phyloP scores from a whole-genome alignment of 37 sponge, comb jelly and placozoan genomes.

The Aplysina aerophoba region DNA sequence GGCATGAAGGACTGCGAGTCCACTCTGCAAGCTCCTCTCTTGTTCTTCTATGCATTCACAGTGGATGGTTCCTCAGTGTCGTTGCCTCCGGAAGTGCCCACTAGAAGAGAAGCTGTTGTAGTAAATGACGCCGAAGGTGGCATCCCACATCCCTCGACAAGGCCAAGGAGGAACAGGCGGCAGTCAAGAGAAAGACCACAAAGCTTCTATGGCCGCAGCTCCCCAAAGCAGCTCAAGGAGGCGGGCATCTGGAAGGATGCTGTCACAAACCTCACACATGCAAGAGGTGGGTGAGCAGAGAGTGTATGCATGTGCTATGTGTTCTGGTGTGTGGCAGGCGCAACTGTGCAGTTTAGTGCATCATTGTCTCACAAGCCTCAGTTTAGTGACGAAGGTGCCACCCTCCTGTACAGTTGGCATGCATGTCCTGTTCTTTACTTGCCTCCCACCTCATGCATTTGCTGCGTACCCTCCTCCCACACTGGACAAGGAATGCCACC shows the following conservation, averaged over 20 bases:
- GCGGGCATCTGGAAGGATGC: constrained; percentile 3
- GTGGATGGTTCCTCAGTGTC: not conserved
- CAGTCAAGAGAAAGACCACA: not conserved
- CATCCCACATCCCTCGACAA: not conserved
- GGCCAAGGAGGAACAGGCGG: not conserved
- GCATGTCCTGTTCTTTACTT: too few species aligned
- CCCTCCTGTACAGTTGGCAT: too few species aligned
- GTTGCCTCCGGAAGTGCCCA: not conserved
- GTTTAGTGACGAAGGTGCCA: too few species aligned
- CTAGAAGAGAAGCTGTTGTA: too few species aligned
- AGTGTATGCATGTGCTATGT: too few species aligned
- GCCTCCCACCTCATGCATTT: too few species aligned
- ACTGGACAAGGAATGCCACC: too few species aligned
- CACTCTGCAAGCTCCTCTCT: too few species aligned
- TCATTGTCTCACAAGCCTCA: too few species aligned
- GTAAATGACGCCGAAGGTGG: not conserved
- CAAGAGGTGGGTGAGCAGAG: constrained; percentile 2
- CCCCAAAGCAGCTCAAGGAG: not conserved
- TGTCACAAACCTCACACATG: not conserved
- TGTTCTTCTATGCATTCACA: not conserved
- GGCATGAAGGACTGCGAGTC: not conserved
- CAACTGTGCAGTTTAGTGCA: too few species aligned
- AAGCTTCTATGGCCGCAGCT: constrained; percentile 2
- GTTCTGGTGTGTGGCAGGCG: too few species aligned
- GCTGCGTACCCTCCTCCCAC: too few species aligned